Conservation (phyloP, 2,113 vertebrate genomes). For the Pelobates fuscus region DNA sequence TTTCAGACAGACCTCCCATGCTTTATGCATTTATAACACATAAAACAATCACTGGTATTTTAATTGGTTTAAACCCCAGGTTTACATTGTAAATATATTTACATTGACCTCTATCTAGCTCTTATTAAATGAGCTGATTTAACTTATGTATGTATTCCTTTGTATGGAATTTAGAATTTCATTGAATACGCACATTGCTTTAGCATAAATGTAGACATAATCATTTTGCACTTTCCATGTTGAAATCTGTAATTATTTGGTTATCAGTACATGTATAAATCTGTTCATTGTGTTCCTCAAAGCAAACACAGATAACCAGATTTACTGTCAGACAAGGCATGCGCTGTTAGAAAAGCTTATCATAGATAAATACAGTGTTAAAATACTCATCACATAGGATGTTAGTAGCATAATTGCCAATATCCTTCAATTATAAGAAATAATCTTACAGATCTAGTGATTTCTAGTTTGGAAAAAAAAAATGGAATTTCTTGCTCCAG, state of each 20-base stretch:
- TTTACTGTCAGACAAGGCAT: too few species aligned
- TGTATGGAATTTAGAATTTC: not conserved
- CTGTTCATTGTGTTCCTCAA: too few species aligned
- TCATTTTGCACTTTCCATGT: not conserved
- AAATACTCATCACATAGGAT: not conserved
- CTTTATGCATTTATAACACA: too few species aligned
- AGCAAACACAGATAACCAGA: too few species aligned
- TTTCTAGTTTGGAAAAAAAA: not conserved
- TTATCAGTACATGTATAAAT: not conserved
- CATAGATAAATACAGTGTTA: not conserved
- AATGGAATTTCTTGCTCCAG: not conserved
- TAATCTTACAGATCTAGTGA: not conserved
- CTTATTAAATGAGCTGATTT: too few species aligned
- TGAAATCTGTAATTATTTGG: constrained; percentile 3
- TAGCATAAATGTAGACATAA: not conserved
- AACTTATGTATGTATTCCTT: too few species aligned
- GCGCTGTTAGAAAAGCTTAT: too few species aligned
- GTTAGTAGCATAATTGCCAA: constrained; percentile 1
- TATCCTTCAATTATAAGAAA: not conserved
- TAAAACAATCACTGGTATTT: too few species aligned
- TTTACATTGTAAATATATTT: too few species aligned
- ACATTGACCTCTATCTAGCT: too few species aligned
- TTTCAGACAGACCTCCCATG: too few species aligned
- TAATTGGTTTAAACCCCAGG: too few species aligned
- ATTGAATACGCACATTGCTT: not conserved